phyloP scores from a whole-genome alignment of 2,797 vertebrate genomes.

The Taeniopygia guttata region DNA sequence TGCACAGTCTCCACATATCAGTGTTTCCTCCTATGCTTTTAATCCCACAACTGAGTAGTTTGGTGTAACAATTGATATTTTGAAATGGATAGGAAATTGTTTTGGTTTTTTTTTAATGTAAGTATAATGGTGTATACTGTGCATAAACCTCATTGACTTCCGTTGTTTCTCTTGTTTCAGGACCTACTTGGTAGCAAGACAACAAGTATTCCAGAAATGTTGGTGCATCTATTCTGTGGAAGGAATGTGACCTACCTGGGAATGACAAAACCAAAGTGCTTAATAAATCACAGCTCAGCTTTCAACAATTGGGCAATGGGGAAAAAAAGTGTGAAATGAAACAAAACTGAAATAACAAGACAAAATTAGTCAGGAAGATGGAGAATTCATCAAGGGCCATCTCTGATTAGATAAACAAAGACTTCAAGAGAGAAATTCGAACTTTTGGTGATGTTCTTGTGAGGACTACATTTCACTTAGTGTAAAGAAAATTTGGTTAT shows the following conservation, averaged over 20 bases:
- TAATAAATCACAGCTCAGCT: conserved; percentile 34
- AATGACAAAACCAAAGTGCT: conserved; percentile 16
- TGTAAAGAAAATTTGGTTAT: neutral
- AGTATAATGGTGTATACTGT: neutral
- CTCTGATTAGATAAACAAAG: neutral
- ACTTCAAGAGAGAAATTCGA: neutral
- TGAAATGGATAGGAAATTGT: neutral
- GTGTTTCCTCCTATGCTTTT: neutral
- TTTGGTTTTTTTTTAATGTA: rapidly evolving
- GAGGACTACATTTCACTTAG: neutral
- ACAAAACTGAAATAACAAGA: neutral
- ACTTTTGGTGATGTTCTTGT: neutral
- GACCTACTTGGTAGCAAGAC: neutral
- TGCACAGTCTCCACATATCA: neutral
- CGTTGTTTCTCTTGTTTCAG: conserved; percentile 59
- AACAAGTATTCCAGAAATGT: neutral
- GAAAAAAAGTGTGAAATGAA: neutral
- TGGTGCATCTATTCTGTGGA: conserved; percentile 11
- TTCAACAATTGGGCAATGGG: conserved; percentile 1
- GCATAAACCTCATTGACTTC: neutral
- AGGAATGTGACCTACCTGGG: conserved; percentile 25
- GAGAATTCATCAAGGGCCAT: neutral
- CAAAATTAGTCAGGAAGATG: conserved; percentile 24
- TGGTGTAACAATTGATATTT: neutral
- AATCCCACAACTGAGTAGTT: neutral